Conservation (phyloP, 2,797 vertebrate species). For the Enteromius thamalakanensis region DNA sequence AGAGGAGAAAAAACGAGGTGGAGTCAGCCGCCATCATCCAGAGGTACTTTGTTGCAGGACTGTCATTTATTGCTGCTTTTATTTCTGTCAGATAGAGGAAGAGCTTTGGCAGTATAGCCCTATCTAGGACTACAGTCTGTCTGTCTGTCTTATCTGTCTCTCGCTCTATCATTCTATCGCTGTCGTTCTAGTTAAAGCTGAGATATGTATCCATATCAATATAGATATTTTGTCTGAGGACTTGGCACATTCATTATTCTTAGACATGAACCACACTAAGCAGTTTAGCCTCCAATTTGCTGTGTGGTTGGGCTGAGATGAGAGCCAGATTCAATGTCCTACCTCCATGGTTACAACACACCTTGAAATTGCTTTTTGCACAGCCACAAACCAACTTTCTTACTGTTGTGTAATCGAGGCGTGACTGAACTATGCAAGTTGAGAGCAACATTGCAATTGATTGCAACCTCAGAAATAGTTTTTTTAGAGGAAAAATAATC, state of each 20-base stretch:
- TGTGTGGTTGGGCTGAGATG: background rate
- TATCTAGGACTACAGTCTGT: background rate
- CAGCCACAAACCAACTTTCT: slow-evolving; percentile 13
- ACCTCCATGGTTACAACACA: slow-evolving; percentile 16
- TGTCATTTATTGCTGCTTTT: slow-evolving; percentile 12
- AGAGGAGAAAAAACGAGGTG: slow-evolving; percentile 88
- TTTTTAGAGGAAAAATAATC: background rate
- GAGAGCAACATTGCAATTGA: background rate
- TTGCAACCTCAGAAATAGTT: background rate
- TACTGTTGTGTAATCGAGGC: slow-evolving; percentile 4
- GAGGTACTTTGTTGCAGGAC: slow-evolving; percentile 81
- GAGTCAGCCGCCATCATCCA: slow-evolving; percentile 87
- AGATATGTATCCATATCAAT: background rate
- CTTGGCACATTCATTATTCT: background rate
- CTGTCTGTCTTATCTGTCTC: background rate
- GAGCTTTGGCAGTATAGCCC: background rate
- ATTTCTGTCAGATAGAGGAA: slow-evolving; percentile 2
- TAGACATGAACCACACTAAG: background rate
- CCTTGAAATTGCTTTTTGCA: slow-evolving; percentile 5
- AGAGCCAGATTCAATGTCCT: slow-evolving; percentile 2
- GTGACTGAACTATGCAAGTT: slow-evolving; percentile 24
- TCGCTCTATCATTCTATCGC: background rate
- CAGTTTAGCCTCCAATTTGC: background rate
- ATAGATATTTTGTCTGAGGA: background rate
- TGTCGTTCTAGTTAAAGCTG: background rate